Percentiles rank a stretch among this genome's conserved stretches.
These are phyloP conservation scores for Coenobita brevimanus DNA, from an alignment of 1,140 invertebrate species.

Conservation along the genomic window DNA sequence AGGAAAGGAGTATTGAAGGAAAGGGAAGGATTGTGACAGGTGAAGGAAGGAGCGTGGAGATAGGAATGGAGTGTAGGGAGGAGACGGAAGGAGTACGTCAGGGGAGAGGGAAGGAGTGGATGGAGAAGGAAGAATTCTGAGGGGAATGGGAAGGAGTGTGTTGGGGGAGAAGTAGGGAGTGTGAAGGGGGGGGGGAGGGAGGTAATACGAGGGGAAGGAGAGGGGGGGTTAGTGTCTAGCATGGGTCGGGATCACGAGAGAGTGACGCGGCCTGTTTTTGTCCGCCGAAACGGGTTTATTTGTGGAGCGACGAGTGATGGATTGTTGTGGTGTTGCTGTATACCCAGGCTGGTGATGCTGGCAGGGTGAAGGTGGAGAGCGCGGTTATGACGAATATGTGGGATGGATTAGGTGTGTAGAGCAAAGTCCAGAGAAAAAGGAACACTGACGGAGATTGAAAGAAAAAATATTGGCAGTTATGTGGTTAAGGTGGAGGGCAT, in stretches of 20 bases:
- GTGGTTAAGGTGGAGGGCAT: no score
- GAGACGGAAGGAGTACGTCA: no score
- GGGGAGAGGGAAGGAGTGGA: no score
- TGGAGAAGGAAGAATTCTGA: not conserved
- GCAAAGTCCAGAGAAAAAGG: no score
- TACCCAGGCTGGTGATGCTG: not conserved
- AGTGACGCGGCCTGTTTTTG: slow-evolving; percentile 31
- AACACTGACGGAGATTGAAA: no score
- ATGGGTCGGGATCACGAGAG: not conserved
- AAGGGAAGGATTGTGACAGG: not conserved
- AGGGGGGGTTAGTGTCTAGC: not conserved
- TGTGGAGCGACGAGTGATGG: slow-evolving; percentile 39
- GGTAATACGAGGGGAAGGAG: not conserved
- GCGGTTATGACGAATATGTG: no score
- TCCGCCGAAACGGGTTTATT: slow-evolving; percentile 41
- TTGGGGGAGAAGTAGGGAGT: not conserved
- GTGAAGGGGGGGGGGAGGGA: not conserved
- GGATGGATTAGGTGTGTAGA: no score
- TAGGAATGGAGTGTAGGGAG: not conserved
- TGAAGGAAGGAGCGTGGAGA: not conserved
- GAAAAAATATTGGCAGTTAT: no score
- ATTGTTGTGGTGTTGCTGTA: slow-evolving; percentile 34
- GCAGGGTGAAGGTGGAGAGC: not conserved
- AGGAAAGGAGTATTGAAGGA: not conserved
- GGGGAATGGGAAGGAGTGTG: not conserved